A percentile compares a stretch with the other conserved stretches of the same genome.
Conservation (phyloP, 2,888 invertebrate genomes). For the Hydrotaea diabolus region DNA sequence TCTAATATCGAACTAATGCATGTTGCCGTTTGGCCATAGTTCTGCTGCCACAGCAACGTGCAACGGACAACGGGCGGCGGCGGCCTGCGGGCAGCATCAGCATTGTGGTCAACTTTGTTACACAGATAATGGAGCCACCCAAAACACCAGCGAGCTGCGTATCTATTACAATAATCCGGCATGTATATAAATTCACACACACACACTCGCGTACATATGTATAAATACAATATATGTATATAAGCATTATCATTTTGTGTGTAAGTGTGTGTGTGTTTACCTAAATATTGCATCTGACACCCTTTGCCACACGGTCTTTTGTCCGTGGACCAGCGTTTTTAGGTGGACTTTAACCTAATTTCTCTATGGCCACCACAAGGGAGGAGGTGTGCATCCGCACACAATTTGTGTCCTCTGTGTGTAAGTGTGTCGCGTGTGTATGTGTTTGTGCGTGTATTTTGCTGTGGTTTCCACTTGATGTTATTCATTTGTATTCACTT, state of each 20-base stretch:
- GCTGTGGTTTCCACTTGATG: conserved; percentile 18
- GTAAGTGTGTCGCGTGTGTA: background rate
- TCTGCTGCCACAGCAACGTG: background rate
- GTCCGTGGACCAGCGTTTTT: background rate
- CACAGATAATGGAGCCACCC: conserved; percentile 48
- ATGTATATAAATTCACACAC: background rate
- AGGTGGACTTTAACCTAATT: conserved; percentile 1
- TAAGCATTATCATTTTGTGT: too few species aligned
- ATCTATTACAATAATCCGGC: conserved; percentile 32
- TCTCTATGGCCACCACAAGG: background rate
- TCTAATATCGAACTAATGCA: conserved; percentile 60
- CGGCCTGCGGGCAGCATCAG: conserved; percentile 18
- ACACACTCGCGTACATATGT: too few species aligned
- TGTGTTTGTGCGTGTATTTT: conserved; percentile 1
- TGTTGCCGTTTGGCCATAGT: conserved; percentile 1
- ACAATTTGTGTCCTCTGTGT: background rate
- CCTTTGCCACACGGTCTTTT: background rate
- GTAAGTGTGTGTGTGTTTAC: too few species aligned
- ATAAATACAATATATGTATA: too few species aligned
- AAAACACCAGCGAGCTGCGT: conserved; percentile 26
- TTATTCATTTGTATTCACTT: conserved; percentile 4
- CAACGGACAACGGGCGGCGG: background rate
- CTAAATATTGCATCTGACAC: background rate
- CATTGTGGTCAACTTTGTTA: conserved; percentile 53
- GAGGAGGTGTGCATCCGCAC: background rate